These are phyloP conservation scores for Bucorvus abyssinicus DNA, from an alignment of 2,797 vertebrate genomes.

Conservation along the genomic window DNA sequence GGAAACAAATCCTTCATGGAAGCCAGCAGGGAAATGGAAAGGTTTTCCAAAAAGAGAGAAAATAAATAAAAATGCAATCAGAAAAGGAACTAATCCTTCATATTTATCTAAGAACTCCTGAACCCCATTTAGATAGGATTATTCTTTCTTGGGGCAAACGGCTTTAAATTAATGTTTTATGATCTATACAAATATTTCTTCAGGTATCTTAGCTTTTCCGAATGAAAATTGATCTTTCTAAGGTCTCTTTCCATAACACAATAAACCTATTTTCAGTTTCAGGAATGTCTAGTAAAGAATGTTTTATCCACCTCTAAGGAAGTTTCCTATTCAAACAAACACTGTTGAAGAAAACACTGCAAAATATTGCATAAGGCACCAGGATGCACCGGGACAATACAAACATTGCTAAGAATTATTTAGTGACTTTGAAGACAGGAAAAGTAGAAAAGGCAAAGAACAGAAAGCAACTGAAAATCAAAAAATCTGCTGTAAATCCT, in stretches of 20 bases:
- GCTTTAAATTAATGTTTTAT: conserved; percentile 37
- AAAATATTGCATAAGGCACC: not conserved
- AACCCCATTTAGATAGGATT: not conserved
- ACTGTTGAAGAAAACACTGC: not conserved
- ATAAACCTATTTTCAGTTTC: not conserved
- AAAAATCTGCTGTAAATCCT: not conserved
- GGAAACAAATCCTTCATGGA: not conserved
- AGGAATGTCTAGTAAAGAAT: not conserved
- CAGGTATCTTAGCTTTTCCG: not conserved
- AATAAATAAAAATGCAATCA: not conserved
- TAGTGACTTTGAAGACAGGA: not conserved
- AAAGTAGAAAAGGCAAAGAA: not conserved
- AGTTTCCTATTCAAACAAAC: not conserved
- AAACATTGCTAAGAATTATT: not conserved
- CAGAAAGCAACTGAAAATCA: not conserved
- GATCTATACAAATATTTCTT: conserved; percentile 40
- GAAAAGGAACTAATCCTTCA: not conserved
- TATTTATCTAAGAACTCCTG: not conserved
- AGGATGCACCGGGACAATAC: not conserved
- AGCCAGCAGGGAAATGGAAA: not conserved
- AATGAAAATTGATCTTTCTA: conserved; percentile 1
- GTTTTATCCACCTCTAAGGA: conserved; percentile 6
- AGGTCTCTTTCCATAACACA: not conserved
- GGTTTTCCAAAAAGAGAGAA: not conserved
- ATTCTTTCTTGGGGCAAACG: not conserved